These are phyloP conservation scores for Carlito syrichta DNA, from an alignment of 2,113 vertebrate species.

Conservation along the genomic window DNA sequence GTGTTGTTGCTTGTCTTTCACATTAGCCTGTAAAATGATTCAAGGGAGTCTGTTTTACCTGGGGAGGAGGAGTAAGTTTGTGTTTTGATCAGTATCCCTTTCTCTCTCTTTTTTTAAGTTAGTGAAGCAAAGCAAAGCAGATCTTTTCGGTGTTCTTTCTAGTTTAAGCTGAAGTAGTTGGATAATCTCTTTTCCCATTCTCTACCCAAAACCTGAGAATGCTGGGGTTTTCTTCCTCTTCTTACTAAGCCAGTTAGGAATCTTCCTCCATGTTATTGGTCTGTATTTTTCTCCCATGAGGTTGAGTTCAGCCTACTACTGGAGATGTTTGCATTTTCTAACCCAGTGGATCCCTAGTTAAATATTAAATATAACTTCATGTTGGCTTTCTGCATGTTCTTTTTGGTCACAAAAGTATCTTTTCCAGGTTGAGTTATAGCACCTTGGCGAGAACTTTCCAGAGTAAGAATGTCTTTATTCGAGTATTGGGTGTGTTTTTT, in stretches of 20 bases:
- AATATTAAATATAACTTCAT: conserved; percentile 59
- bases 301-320: not conserved
- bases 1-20: conserved; percentile 41
- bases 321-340: conserved; percentile 62
- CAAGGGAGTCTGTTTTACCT: conserved; percentile 36
- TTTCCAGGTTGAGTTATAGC: conserved; percentile 9
- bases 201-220: not conserved
- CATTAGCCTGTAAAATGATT: conserved; percentile 31
- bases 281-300: conserved; percentile 57
- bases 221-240: conserved; percentile 58
- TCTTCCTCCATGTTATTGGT: conserved; percentile 54
- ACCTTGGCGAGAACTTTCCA: conserved; percentile 43
- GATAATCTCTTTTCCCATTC: not conserved
- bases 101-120: conserved; percentile 11
- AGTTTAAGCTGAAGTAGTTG: conserved; percentile 25
- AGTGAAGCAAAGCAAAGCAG: not conserved
- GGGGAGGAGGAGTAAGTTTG: not conserved
- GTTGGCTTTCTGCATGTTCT: conserved; percentile 38
- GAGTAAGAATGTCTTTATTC: conserved; percentile 69
- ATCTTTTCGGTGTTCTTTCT: conserved; percentile 21
- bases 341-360: conserved; percentile 43
- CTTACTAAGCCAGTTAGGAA: conserved; percentile 66
- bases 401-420: conserved; percentile 30
- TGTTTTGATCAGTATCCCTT: not conserved
- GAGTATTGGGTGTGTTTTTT: conserved; percentile 39